Evolutionary conservation across 2,888 invertebrate species (phyloP).

Genomic region (Notocelia uddmanniana): DNA sequence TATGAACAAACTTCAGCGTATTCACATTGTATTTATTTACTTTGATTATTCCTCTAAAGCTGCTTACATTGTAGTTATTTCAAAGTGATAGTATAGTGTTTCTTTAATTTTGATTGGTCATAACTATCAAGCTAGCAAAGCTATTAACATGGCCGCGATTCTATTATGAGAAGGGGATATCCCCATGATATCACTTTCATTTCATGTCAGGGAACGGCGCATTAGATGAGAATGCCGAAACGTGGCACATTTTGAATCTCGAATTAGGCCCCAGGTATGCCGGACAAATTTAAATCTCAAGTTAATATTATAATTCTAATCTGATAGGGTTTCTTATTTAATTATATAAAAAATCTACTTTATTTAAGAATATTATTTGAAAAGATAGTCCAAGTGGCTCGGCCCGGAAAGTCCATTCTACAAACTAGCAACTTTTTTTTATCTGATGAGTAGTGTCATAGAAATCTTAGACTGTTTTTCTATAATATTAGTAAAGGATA

Average conservation of each 20-base stretch:
- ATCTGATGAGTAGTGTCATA: no score
- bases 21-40: neutral
- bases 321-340: no score
- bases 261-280: neutral
- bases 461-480: no score
- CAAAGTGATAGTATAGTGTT: neutral
- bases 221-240: no score
- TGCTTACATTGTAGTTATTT: neutral
- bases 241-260: no score
- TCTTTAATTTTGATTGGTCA: neutral
- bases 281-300: neutral
- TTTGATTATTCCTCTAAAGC: neutral
- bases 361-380: no score
- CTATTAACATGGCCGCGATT: neutral
- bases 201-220: neutral
- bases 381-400: no score
- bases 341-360: no score
- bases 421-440: no score
- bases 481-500: neutral
- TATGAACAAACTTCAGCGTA: slow-evolving; percentile 1
- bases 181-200: neutral
- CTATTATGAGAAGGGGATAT: no score
- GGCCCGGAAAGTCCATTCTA: no score
- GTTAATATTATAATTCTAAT: no score
- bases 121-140: neutral